These are phyloP conservation scores for Drosophila conformis DNA, from an alignment of 2,888 invertebrate genomes.

Conservation along the genomic window DNA sequence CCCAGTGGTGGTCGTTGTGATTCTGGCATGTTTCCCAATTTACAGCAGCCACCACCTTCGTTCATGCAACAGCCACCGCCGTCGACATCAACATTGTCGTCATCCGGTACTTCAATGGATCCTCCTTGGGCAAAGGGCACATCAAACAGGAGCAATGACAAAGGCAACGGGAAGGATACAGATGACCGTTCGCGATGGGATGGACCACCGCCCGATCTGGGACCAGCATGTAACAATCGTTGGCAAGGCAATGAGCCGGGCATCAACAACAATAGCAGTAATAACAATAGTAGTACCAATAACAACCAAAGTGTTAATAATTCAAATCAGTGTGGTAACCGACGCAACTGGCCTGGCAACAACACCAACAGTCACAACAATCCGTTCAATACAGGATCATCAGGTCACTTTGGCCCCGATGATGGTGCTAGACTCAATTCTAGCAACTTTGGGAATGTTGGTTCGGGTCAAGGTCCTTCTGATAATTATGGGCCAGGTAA, in stretches of 20 bases:
- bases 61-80: slow-evolving; percentile 23
- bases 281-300: slow-evolving; percentile 15
- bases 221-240: slow-evolving; percentile 17
- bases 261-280: slow-evolving; percentile 23
- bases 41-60: slow-evolving; percentile 60
- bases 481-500: slow-evolving; percentile 26
- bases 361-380: slow-evolving; percentile 30
- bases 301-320: slow-evolving; percentile 16
- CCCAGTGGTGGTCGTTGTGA: slow-evolving; percentile 12
- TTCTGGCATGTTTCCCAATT: slow-evolving; percentile 42
- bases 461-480: slow-evolving; percentile 9
- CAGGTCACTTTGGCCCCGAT: slow-evolving; percentile 11
- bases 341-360: slow-evolving; percentile 40
- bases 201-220: slow-evolving; percentile 20
- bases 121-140: slow-evolving; percentile 21
- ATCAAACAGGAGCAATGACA: slow-evolving; percentile 12
- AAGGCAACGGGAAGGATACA: slow-evolving; percentile 14
- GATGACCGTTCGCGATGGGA: slow-evolving; percentile 43
- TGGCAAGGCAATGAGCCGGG: slow-evolving; percentile 29
- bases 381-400: slow-evolving; percentile 24
- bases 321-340: slow-evolving; percentile 23
- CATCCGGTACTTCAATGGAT: slow-evolving; percentile 16
- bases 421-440: slow-evolving; percentile 4
- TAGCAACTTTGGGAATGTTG: slow-evolving; percentile 25
- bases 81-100: neutral